Base-by-base conservation (phyloP, 2,888 invertebrate species). In the Empis stercorea region DNA sequence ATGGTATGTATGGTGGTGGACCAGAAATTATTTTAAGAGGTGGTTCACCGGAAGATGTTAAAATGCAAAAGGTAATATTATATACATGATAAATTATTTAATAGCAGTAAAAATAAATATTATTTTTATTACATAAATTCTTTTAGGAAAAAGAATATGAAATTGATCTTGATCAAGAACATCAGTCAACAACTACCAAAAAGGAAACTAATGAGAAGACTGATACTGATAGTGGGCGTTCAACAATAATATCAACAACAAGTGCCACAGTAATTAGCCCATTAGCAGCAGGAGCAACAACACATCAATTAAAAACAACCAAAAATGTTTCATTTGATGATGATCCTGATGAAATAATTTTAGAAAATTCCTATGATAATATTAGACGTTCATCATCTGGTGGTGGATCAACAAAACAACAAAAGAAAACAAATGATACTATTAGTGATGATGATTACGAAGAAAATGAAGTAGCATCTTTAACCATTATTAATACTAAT, bases 1-100 rank as follows among this genome's bases (percentile, higher is more conserved):
- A 80, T 45, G 76, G 76, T 51, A 87, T 86, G 45, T 95, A 95
- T 63, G 87, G 88, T 10, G 93, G 94, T 1, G 94, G 94, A 0
- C 94, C 94, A 0, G 88, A 87, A 61, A 75, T 91, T n/a, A 61
- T 68, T 45, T 49, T 70, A 13, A 51, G 56, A 27, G 55, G 53
- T n/a, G 54, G 48, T 37, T 13, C 40, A n/a, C 5, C 14, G 11
- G 40, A 40, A 14, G 40, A 40, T 14, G 10, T 11, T 9, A 40
- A 40, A 40, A 13, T 14, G 9, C n/a, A 23, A n/a, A 40, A 40
- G 7, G 40, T 40, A 40, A 40, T 6, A 7, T 20, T n/a, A n/a
- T n/a, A n/a, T n/a, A n/a, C n/a, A 4, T 20, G 20, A 20, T 20
- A 4, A 20, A 20, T 20, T 4, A 20, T 3, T 20, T 20, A 20